Evolutionary conservation across 2,888 invertebrate genomes (phyloP), one percentile per base, ranked within the genome.

Genomic region (Muschampia plurimacula): DNA sequence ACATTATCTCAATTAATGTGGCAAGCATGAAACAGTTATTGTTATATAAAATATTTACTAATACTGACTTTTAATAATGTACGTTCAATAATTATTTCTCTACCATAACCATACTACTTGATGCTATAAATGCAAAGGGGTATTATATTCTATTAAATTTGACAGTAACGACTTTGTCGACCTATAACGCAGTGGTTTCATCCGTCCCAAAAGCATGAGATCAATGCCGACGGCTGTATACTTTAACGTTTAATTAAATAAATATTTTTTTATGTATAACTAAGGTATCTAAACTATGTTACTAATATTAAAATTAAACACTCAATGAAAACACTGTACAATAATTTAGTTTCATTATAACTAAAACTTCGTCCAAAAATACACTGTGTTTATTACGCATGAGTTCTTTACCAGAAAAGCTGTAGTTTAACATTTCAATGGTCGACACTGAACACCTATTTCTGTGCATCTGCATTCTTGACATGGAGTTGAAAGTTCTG

Each of bases 381-480:
- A 12, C 39, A 60, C 55, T 36, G 39, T 41, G 44, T 39, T 44
- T 44, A 44, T 8, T 8, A 8, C 2, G 44, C 10, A 44, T 44
- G 44, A 44, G 44, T 44, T 6, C 44, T 44, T 44, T 10, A 9
- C 44, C 5, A 44, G 6, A 36, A 44, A 32, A 57, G 2, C 28
- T 15, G 28, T 32, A 15, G 46, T 44, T 82, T 81, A 88, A 88
- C 97, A 97, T 80, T 92, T 90, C 76, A 96, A 91, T 77, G 96
- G 95, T 79, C 95, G 95, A 88, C 98, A 98, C 85, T 97, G 97
- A 73, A 98, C 98, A 64, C 98, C 98, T 75, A 97, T 91, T 85
- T 97, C 97, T 57, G 98, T 97, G 90, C 98, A 98, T 90, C 96
- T 96, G 89, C 98, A 98, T 89, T 97, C 97, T 78, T 96, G 95